Conservation (phyloP, 2,888 invertebrate genomes). For the Choreutis nemorana region DNA sequence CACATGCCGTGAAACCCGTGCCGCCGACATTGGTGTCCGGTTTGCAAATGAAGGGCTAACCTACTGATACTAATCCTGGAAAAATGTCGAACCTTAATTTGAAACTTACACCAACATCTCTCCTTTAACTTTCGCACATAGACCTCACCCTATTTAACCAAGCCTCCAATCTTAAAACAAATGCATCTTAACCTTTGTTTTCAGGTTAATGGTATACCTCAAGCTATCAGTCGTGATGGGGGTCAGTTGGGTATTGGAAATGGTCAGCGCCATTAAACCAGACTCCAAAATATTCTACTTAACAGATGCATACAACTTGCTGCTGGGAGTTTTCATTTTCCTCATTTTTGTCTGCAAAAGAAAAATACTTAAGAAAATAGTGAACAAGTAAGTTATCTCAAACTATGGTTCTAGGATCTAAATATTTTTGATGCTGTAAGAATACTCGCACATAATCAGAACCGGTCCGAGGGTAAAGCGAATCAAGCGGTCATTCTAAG, state of each 20-base stretch:
- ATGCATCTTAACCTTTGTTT: constrained; percentile 6
- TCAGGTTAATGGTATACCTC: constrained; percentile 43
- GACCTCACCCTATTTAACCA: too few relatives aligned
- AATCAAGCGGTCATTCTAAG: too few relatives aligned
- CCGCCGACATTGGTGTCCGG: too few relatives aligned
- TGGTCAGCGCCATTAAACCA: constrained; percentile 30
- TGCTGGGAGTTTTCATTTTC: constrained; percentile 42
- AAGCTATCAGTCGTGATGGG: constrained; percentile 54
- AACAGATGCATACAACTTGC: constrained; percentile 37
- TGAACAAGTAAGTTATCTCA: constrained; percentile 22
- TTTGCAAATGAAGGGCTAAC: too few relatives aligned
- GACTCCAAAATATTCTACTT: constrained; percentile 27
- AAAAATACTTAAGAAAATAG: constrained; percentile 29
- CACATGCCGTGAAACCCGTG: too few relatives aligned
- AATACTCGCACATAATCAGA: too few relatives aligned
- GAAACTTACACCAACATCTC: too few relatives aligned
- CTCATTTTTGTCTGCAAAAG: constrained; percentile 47
- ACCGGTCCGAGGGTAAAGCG: too few relatives aligned
- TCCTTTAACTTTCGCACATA: too few relatives aligned
- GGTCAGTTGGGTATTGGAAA: constrained; percentile 46
- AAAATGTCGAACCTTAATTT: too few relatives aligned
- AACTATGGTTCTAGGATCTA: neutral
- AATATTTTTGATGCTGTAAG: too few relatives aligned
- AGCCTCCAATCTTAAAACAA: neutral
- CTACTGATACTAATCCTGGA: too few relatives aligned